Base-by-base conservation (phyloP, 1,140 invertebrate species). In the Euura lappo region DNA sequence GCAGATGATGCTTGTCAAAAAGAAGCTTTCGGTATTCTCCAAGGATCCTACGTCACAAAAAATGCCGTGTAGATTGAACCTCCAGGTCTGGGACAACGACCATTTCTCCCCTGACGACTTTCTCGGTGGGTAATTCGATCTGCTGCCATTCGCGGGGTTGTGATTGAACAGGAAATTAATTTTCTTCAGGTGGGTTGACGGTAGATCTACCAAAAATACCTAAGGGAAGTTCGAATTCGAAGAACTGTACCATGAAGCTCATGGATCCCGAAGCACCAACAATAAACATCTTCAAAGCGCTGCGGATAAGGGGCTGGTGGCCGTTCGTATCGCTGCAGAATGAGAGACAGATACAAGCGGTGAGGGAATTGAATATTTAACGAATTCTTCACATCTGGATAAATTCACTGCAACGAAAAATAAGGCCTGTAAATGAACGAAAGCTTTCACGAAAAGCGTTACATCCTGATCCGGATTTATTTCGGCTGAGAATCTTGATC, bases 261-360 rank as follows among this genome's bases (percentile, higher is more conserved):
- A 81, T 93, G 83, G 74, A 92, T 86, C 78, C 88, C 79, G 11
- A 89, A 81, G 77, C 92, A 89, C 89, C 92, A 8, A 90, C 89
- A 73, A 86, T 96, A 28, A 95, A 95, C 87, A 86, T 97, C 28
- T 98, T 98, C 83, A 92, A 93, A 83, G 86, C 92, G 45, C 91
- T 90, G 79, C 85, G 91, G 65, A 90, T 92, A 3, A 91, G 91
- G 79, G 95, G 93, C 2, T 97, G 96, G 96, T 97, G 96, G 94
- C 95, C 96, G 64, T 92, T 94, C 77, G 85, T 80, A 47, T 88
- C 5, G 81, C 77, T 0, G 86, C 85, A 60, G 78, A 81, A 45
- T 81, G 3, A 60, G 13, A 60, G 13, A 60, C 3, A 83, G 51
- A 73, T 85, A 8, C 82, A 83, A 70, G 86, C 88, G 72, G 90